phyloP scores from a whole-genome alignment of 2,113 vertebrate species.

The Donacobius atricapilla region DNA sequence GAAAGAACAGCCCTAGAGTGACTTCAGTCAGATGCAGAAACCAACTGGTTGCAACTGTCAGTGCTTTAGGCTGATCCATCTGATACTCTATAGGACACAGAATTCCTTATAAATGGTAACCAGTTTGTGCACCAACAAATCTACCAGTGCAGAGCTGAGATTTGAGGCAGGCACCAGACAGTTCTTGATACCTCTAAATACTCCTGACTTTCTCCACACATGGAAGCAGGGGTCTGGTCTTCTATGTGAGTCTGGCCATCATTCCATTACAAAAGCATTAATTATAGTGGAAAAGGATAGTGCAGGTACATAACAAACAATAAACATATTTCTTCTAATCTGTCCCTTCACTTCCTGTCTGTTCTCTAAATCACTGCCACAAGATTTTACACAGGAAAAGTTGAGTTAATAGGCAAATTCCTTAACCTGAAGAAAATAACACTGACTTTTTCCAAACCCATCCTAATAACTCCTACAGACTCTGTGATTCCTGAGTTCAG shows the following conservation, averaged over 20 bases:
- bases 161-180: background rate
- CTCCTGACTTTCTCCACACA: background rate
- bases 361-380: background rate
- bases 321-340: background rate
- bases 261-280: background rate
- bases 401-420: background rate
- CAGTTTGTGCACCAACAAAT: background rate
- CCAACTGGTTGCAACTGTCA: fast-evolving
- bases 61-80: background rate
- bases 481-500: background rate
- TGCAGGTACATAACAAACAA: background rate
- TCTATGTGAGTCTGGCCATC: background rate
- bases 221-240: background rate
- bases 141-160: background rate
- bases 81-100: background rate
- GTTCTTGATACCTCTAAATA: background rate
- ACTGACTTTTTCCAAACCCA: background rate
- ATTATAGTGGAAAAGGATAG: background rate
- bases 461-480: background rate
- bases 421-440: background rate
- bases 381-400: background rate
- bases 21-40: background rate
- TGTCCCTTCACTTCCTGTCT: background rate
- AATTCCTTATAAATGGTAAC: background rate
- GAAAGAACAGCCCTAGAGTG: background rate